Evolutionary conservation across 2,888 invertebrate species (phyloP).

Genomic region (Brachylomia viminalis): DNA sequence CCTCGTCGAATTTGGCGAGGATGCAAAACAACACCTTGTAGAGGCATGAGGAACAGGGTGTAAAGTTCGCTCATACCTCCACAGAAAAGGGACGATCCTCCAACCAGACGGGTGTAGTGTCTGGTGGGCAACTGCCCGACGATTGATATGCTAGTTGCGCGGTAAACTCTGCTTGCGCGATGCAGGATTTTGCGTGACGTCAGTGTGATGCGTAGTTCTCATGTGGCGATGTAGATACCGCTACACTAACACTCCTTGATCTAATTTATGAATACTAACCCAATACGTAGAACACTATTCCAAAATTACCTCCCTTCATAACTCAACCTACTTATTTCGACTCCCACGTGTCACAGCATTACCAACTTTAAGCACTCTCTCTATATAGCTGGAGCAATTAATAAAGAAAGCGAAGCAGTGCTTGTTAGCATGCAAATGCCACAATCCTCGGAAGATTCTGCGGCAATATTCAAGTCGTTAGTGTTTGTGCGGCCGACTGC

Average conservation of each 20-base stretch:
- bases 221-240: too few relatives aligned
- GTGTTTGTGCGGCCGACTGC: conserved; percentile 79
- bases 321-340: conserved; percentile 16
- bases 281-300: background rate
- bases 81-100: too few relatives aligned
- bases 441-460: conserved; percentile 80
- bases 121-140: too few relatives aligned
- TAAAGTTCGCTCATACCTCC: too few relatives aligned
- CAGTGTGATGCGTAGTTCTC: too few relatives aligned
- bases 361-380: conserved; percentile 33
- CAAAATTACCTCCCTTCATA: background rate
- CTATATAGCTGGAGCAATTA: conserved; percentile 72
- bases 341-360: conserved; percentile 31
- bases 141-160: too few relatives aligned
- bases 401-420: conserved; percentile 76
- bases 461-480: conserved; percentile 84
- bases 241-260: background rate
- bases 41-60: too few relatives aligned
- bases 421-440: conserved; percentile 84
- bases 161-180: too few relatives aligned
- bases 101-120: too few relatives aligned
- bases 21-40: too few relatives aligned
- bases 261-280: background rate
- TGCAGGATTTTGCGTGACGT: too few relatives aligned
- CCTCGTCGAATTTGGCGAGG: too few relatives aligned